phyloP scores from a whole-genome alignment of 2,113 vertebrate species.

The Megaceryle maxima region DNA sequence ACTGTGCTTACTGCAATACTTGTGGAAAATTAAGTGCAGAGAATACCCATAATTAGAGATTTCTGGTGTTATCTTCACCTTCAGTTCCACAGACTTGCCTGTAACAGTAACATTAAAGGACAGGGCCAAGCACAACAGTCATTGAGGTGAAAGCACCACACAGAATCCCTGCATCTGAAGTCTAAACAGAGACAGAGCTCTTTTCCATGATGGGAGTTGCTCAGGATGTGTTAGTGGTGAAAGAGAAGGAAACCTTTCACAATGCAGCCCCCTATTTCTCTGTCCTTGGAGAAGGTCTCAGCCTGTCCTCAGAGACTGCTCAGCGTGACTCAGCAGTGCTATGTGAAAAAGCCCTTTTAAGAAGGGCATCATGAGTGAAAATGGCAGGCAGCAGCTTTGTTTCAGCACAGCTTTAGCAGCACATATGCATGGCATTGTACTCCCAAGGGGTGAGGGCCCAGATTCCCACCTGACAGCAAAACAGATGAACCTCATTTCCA shows the following conservation, averaged over 20 bases:
- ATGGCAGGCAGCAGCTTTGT: neutral
- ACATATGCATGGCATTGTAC: rapidly evolving
- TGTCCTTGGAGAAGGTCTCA: neutral
- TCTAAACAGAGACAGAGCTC: neutral
- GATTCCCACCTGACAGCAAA: neutral
- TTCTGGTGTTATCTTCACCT: neutral
- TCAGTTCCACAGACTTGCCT: neutral
- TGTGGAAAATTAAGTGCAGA: neutral
- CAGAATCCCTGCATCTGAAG: rapidly evolving
- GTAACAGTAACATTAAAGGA: neutral
- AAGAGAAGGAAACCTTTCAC: neutral
- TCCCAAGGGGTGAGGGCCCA: neutral
- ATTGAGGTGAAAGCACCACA: neutral
- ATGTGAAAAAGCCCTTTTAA: neutral
- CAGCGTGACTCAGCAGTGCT: rapidly evolving
- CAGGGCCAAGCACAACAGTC: neutral
- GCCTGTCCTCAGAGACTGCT: too few species aligned
- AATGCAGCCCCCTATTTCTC: rapidly evolving
- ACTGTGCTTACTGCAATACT: neutral
- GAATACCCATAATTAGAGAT: neutral
- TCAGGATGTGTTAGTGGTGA: neutral
- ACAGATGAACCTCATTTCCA: neutral
- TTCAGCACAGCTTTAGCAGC: neutral
- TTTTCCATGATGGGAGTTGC: rapidly evolving
- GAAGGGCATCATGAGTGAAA: neutral